Evolutionary conservation across 2,113 vertebrate species (phyloP).

Genomic region (Gopherus flavomarginatus): DNA sequence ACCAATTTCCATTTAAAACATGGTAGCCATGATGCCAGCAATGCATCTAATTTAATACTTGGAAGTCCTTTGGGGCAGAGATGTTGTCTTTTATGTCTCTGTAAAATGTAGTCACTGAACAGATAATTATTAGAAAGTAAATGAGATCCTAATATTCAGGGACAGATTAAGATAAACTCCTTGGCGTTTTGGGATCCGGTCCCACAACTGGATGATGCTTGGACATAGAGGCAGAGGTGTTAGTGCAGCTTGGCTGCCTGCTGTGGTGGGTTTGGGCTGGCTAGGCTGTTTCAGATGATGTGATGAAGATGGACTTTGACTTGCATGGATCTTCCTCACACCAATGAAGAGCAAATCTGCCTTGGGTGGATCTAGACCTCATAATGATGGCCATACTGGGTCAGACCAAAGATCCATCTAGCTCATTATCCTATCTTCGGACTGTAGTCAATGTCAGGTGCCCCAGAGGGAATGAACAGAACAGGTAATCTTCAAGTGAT

Average conservation of each 20-base stretch:
- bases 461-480: too few species aligned
- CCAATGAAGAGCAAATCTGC: not conserved
- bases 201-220: not conserved
- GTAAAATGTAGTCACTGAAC: constrained; percentile 45
- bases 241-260: not conserved
- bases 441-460: too few species aligned
- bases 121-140: not conserved
- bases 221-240: not conserved
- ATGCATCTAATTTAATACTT: constrained; percentile 28
- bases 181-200: not conserved
- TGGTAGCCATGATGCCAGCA: constrained; percentile 2
- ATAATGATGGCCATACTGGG: too few species aligned
- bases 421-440: too few species aligned
- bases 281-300: not conserved
- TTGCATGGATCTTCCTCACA: not conserved
- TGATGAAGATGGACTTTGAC: not conserved
- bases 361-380: not conserved
- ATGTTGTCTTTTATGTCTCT: constrained; percentile 51
- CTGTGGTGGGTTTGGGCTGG: constrained; percentile 28
- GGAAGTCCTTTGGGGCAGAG: not conserved
- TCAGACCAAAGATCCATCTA: too few species aligned
- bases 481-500: too few species aligned
- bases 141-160: constrained; percentile 5
- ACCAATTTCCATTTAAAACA: constrained; percentile 23
- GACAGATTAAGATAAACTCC: constrained; percentile 13